phyloP scores from a whole-genome alignment of 2,888 invertebrate genomes.

The Gnatocerus cornutus region DNA sequence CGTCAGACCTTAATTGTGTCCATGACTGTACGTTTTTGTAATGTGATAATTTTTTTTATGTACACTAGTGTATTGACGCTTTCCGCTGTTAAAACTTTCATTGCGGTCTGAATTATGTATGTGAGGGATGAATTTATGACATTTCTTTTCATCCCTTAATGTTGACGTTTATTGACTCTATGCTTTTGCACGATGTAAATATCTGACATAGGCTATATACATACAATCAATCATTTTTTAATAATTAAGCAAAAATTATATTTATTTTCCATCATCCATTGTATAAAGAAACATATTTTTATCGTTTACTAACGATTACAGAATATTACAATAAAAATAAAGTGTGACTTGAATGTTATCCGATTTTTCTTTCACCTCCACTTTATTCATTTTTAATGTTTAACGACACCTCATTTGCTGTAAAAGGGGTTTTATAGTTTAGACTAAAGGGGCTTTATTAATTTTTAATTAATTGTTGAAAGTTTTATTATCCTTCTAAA shows the following conservation, averaged over 20 bases:
- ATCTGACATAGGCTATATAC: conserved; percentile 46
- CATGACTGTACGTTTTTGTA: conserved; percentile 39
- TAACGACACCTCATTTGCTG: conserved; percentile 25
- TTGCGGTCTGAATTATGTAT: conserved; percentile 40
- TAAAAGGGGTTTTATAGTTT: conserved; percentile 9
- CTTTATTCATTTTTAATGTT: conserved; percentile 22
- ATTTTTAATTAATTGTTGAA: conserved; percentile 36
- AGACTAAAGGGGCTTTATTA: conserved; percentile 5
- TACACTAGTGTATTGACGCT: conserved; percentile 42
- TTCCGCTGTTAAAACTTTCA: conserved; percentile 43
- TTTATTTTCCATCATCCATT: conserved; percentile 37
- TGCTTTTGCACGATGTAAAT: conserved; percentile 55
- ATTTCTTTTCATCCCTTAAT: conserved; percentile 34
- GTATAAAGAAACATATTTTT: conserved; percentile 45
- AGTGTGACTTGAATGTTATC: conserved; percentile 46
- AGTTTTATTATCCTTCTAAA: conserved; percentile 18
- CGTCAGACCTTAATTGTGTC: conserved; percentile 13
- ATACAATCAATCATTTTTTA: conserved; percentile 48
- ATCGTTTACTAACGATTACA: conserved; percentile 37
- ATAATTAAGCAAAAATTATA: conserved; percentile 34
- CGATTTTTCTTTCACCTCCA: conserved; percentile 14
- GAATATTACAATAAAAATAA: conserved; percentile 42
- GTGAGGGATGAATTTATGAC: conserved; percentile 32
- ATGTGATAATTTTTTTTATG: conserved; percentile 46
- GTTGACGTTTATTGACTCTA: conserved; percentile 40